Percentiles rank a stretch among this genome's conserved stretches.
Evolutionary conservation across 2,888 invertebrate species (phyloP).

Genomic region (Yponomeuta evonymella): DNA sequence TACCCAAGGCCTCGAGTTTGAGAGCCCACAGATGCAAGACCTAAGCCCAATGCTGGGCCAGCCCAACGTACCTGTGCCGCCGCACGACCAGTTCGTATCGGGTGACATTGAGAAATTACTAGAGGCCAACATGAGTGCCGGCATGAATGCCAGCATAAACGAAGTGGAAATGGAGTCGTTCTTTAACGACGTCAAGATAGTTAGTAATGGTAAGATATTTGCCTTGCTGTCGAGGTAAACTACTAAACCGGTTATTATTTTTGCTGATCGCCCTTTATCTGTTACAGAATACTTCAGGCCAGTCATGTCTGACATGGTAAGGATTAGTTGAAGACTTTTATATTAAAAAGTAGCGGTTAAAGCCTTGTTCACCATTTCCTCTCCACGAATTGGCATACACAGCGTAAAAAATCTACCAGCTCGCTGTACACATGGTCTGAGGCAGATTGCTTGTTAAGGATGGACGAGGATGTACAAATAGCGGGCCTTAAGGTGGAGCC

Average conservation of each 20-base stretch:
- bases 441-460: no score
- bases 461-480: no score
- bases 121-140: constrained; percentile 22
- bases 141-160: constrained; percentile 24
- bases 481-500: no score
- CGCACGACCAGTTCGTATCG: constrained; percentile 44
- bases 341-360: background rate
- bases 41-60: constrained; percentile 30
- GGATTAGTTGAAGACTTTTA: background rate
- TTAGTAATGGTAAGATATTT: background rate
- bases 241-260: background rate
- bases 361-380: no score
- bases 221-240: background rate
- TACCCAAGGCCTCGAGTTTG: background rate
- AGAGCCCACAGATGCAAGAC: background rate
- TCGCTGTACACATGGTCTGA: background rate
- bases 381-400: background rate
- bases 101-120: constrained; percentile 45
- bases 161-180: constrained; percentile 32
- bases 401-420: no score
- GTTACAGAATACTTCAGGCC: constrained; percentile 43
- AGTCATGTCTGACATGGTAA: constrained; percentile 24
- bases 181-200: constrained; percentile 22
- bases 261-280: background rate
- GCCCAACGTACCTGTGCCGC: constrained; percentile 33